phyloP scores from a whole-genome alignment of 2,113 vertebrate genomes.

The Phodopus roborovskii region DNA sequence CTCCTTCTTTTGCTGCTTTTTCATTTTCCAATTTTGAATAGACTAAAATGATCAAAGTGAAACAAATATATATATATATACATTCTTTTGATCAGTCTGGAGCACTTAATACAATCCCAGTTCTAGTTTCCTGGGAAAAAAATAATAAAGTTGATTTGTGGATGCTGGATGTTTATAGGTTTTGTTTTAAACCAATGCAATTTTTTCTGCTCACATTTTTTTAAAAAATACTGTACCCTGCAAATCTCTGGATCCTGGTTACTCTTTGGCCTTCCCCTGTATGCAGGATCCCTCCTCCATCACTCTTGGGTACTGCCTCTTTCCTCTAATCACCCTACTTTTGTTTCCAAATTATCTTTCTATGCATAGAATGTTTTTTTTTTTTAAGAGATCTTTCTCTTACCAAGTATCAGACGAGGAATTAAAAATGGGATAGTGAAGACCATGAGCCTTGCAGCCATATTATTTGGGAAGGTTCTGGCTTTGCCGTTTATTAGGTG shows the following conservation, averaged over 20 bases:
- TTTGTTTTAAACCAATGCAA: constrained; percentile 36
- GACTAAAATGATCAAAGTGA: constrained; percentile 84
- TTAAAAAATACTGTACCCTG: not conserved
- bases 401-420: constrained; percentile 14
- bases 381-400: not conserved
- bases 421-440: constrained; percentile 1
- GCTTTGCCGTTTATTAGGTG: not conserved
- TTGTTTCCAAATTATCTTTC: constrained; percentile 40
- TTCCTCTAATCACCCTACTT: constrained; percentile 6
- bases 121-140: constrained; percentile 14
- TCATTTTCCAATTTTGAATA: constrained; percentile 92
- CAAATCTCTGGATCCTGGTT: not conserved
- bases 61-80: too few species aligned
- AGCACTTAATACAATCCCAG: not conserved
- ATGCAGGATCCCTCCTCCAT: not conserved
- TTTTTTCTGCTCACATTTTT: not conserved
- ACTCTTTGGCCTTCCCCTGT: not conserved
- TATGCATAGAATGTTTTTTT: not conserved
- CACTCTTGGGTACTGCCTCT: not conserved
- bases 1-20: constrained; percentile 86
- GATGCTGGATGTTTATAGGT: not conserved
- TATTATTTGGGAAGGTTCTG: not conserved
- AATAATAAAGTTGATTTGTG: not conserved
- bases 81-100: constrained; percentile 6
- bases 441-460: not conserved